Evolutionary conservation across 1,140 invertebrate species (phyloP).

Genomic region (Pissodes strobi): DNA sequence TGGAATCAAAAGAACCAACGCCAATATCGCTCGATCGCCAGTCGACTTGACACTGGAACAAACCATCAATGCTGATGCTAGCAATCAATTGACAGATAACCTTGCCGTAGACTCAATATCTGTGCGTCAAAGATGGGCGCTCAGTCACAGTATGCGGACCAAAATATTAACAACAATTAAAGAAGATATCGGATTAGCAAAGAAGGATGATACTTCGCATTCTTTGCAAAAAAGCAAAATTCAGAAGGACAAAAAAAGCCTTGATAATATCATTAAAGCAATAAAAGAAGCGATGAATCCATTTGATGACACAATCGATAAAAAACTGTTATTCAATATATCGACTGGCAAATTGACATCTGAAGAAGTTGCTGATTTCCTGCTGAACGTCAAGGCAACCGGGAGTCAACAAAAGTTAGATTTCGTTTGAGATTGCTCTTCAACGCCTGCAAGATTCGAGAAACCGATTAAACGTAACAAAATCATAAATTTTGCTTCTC

Average conservation of each 20-base stretch:
- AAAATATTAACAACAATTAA: conserved; percentile 38
- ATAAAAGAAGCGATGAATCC: conserved; percentile 43
- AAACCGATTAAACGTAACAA: conserved; percentile 36
- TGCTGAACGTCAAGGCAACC: conserved; percentile 37
- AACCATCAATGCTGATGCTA: conserved; percentile 42
- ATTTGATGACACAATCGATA: conserved; percentile 39
- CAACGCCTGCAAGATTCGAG: conserved; percentile 38
- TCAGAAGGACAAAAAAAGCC: conserved; percentile 39
- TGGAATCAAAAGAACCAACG: conserved; percentile 40
- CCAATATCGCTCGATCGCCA: conserved; percentile 40
- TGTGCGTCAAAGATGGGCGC: conserved; percentile 37
- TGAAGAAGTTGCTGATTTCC: conserved; percentile 40
- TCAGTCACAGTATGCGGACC: conserved; percentile 30
- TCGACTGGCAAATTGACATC: conserved; percentile 44
- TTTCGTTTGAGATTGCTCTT: conserved; percentile 37
- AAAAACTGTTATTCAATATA: conserved; percentile 45
- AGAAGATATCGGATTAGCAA: conserved; percentile 24
- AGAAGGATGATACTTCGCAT: conserved; percentile 42
- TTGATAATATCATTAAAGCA: conserved; percentile 38
- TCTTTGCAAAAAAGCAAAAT: conserved; percentile 43
- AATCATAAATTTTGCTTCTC: conserved; percentile 37
- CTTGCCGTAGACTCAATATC: background rate
- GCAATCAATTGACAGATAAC: conserved; percentile 33
- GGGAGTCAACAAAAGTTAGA: conserved; percentile 45
- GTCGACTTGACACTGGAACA: conserved; percentile 42